These are phyloP conservation scores for Liasis olivaceus DNA, from an alignment of 2,797 vertebrate species.

Conservation along the genomic window DNA sequence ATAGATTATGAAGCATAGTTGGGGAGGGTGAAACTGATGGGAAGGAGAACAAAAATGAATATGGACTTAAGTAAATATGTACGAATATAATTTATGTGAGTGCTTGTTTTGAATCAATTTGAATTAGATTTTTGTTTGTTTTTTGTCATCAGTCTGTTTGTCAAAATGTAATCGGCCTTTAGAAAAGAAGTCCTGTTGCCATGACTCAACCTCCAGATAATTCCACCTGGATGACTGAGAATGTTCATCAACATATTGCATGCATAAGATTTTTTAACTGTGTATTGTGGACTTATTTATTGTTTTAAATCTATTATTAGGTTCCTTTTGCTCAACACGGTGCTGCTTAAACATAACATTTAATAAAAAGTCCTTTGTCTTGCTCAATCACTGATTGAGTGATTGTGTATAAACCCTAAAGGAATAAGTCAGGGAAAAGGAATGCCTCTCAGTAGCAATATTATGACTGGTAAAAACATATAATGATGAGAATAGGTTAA, in stretches of 20 bases:
- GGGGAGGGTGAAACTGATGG: neutral
- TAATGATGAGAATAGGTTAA: conserved; percentile 65
- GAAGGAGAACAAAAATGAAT: neutral
- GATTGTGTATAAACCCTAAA: conserved; percentile 50
- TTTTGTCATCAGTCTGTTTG: neutral
- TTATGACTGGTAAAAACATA: conserved; percentile 54
- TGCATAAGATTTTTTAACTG: neutral
- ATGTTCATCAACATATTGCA: neutral
- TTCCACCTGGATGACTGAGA: no score
- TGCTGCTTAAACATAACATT: neutral
- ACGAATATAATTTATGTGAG: conserved; percentile 1
- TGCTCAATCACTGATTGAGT: conserved; percentile 47
- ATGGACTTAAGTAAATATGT: neutral
- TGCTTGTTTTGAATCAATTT: neutral
- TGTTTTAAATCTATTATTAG: neutral
- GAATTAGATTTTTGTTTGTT: neutral
- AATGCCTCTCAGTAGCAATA: conserved; percentile 36
- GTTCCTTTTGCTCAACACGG: neutral
- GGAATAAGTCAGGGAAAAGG: conserved; percentile 44
- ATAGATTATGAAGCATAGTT: neutral
- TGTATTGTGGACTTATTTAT: neutral
- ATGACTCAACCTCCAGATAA: no score
- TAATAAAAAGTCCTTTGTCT: neutral
- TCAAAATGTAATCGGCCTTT: neutral
- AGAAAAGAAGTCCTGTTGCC: no score